phyloP scores from a whole-genome alignment of 2,888 invertebrate genomes.

The Drosophila bunnanda region DNA sequence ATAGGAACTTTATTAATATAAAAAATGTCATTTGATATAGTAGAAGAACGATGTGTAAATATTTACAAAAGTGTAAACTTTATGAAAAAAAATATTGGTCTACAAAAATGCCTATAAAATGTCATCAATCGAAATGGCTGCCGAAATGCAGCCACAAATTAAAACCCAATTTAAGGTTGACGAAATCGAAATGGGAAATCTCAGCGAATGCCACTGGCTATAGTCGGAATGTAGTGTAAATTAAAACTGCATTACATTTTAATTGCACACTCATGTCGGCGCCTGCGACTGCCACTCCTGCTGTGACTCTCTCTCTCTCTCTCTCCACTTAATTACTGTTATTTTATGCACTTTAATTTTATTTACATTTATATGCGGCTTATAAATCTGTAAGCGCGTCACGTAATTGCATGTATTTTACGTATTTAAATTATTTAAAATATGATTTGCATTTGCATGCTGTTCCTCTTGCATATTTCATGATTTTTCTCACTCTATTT shows the following conservation, averaged over 20 bases:
- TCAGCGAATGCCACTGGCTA: conserved; percentile 6
- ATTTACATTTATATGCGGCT: conserved; percentile 29
- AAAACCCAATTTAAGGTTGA: neutral
- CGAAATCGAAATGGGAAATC: conserved; percentile 11
- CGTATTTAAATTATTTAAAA: conserved; percentile 31
- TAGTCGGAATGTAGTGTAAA: conserved; percentile 29
- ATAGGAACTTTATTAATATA: neutral
- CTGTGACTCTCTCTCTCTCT: neutral
- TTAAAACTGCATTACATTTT: conserved; percentile 54
- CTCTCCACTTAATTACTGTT: conserved; percentile 38
- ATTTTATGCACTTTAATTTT: conserved; percentile 45
- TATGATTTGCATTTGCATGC: conserved; percentile 32
- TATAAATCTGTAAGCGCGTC: conserved; percentile 36
- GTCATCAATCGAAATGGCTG: neutral
- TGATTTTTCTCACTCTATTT: conserved; percentile 37
- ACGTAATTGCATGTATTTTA: conserved; percentile 16
- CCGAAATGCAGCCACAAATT: conserved; percentile 10
- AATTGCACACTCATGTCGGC: conserved; percentile 41
- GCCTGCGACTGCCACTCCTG: conserved; percentile 7
- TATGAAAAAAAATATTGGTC: neutral
- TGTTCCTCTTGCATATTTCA: conserved; percentile 26
- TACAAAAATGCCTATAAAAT: neutral
- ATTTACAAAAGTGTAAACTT: neutral
- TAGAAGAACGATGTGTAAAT: too few relatives aligned
- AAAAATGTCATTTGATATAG: neutral